Evolutionary conservation across 2,888 invertebrate species (phyloP).

Genomic region (Branchipolynoe longqiensis): DNA sequence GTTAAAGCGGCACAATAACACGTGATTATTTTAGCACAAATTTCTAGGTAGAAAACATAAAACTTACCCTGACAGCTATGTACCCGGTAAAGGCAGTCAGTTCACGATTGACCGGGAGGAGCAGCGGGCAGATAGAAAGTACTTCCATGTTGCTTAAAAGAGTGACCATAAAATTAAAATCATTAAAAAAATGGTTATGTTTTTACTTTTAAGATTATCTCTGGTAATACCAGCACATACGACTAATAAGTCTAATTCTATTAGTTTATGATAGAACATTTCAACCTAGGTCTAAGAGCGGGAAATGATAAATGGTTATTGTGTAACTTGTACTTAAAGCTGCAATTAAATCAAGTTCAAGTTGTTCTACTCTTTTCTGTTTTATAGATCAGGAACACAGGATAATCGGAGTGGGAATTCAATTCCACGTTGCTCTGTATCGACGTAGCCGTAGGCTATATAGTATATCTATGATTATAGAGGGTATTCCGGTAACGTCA

Average conservation of each 20-base stretch:
- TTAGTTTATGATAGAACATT: neutral
- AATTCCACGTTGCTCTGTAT: too few species aligned
- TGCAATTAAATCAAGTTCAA: neutral
- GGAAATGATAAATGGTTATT: neutral
- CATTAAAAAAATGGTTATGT: neutral
- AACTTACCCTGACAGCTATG: constrained; percentile 34
- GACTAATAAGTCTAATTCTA: neutral
- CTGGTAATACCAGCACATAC: neutral
- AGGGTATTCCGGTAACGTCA: too few species aligned
- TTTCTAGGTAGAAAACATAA: too few species aligned
- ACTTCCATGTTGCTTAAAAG: constrained; percentile 40
- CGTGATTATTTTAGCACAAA: too few species aligned
- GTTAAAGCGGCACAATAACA: too few species aligned
- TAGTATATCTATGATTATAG: too few species aligned
- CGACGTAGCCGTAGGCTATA: too few species aligned
- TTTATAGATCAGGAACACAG: too few species aligned
- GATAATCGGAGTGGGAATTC: too few species aligned
- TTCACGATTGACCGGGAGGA: constrained; percentile 8
- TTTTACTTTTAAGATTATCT: neutral
- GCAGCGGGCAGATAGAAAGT: constrained; percentile 4
- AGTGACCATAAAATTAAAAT: neutral
- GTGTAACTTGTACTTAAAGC: neutral
- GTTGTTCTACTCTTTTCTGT: neutral
- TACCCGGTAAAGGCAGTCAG: constrained; percentile 22
- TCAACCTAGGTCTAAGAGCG: neutral